A percentile compares a stretch with the other conserved stretches of the same genome.
Conservation (phyloP, 2,797 vertebrate genomes). For the Acanthurus leucopareius region DNA sequence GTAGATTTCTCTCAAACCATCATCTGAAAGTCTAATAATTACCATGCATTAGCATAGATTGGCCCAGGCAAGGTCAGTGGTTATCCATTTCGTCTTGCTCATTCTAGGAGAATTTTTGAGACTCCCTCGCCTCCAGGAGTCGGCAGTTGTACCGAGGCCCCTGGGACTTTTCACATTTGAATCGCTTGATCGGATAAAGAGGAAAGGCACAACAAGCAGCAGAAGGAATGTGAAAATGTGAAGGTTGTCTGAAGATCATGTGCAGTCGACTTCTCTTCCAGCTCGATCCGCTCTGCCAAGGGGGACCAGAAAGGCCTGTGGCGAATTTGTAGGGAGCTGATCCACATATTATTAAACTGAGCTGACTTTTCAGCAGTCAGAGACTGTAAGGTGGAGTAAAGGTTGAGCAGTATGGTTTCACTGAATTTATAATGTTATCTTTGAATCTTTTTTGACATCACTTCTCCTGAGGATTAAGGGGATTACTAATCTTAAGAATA, state of each 20-base stretch:
- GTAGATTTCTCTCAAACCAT: conserved; percentile 46
- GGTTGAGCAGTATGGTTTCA: conserved; percentile 22
- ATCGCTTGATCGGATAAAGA: conserved; percentile 36
- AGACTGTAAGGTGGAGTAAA: conserved; percentile 13
- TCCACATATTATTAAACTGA: conserved; percentile 45
- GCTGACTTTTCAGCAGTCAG: conserved; percentile 28
- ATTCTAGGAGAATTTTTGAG: conserved; percentile 22
- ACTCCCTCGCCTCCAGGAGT: conserved; percentile 12
- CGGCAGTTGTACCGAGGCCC: not conserved
- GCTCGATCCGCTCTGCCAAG: conserved; percentile 29
- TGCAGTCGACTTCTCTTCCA: conserved; percentile 33
- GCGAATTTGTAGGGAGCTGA: conserved; percentile 43
- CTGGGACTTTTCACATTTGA: conserved; percentile 22
- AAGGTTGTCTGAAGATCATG: conserved; percentile 61
- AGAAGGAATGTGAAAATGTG: conserved; percentile 25
- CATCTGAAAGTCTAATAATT: conserved; percentile 60
- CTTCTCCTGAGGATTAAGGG: not conserved
- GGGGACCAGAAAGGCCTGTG: conserved; percentile 42
- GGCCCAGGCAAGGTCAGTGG: conserved; percentile 58
- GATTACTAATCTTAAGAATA: conserved; percentile 30
- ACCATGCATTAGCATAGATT: conserved; percentile 71
- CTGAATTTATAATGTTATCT: conserved; percentile 41
- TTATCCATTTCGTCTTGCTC: conserved; percentile 52
- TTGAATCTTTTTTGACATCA: conserved; percentile 35
- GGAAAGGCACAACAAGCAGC: conserved; percentile 38